phyloP scores from a whole-genome alignment of 64 coral and sea anemone genomes.

The Anthopleura sola region DNA sequence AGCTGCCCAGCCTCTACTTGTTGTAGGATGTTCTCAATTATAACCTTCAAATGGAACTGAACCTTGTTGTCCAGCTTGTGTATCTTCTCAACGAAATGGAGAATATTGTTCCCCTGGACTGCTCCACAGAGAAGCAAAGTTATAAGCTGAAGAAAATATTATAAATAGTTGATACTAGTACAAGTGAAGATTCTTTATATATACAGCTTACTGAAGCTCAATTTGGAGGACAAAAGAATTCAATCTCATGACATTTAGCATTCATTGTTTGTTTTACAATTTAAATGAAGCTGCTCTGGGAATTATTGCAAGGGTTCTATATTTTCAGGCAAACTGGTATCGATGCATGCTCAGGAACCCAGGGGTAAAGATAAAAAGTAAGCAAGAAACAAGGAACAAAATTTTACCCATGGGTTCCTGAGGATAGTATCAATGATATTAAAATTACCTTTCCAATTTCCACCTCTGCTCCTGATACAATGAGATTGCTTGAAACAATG shows the following conservation, averaged over 20 bases:
- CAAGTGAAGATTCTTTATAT: too few species aligned
- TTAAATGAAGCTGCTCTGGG: too few species aligned
- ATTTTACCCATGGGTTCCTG: background rate
- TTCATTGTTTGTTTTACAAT: too few species aligned
- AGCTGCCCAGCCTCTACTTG: constrained; percentile 29
- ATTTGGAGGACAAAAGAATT: too few species aligned
- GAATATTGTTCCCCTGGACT: constrained; percentile 41
- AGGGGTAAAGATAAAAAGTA: too few species aligned
- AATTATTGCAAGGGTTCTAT: too few species aligned
- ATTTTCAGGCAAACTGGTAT: too few species aligned
- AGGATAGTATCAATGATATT: background rate
- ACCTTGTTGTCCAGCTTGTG: constrained; percentile 24
- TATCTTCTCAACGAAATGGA: constrained; percentile 40
- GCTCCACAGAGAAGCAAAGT: constrained; percentile 39
- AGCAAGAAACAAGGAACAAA: too few species aligned
- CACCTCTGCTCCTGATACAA: background rate
- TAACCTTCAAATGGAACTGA: constrained; percentile 49
- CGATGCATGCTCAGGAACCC: too few species aligned
- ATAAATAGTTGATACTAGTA: too few species aligned
- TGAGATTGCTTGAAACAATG: constrained; percentile 10
- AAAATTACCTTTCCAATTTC: constrained; percentile 52
- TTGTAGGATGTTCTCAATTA: constrained; percentile 39
- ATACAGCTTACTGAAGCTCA: too few species aligned
- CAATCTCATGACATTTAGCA: too few species aligned
- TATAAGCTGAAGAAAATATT: constrained; percentile 32